A percentile compares a stretch with the other conserved stretches of the same genome.
phyloP scores from a whole-genome alignment of 1,140 invertebrate species.

The Penaeus vannamei region DNA sequence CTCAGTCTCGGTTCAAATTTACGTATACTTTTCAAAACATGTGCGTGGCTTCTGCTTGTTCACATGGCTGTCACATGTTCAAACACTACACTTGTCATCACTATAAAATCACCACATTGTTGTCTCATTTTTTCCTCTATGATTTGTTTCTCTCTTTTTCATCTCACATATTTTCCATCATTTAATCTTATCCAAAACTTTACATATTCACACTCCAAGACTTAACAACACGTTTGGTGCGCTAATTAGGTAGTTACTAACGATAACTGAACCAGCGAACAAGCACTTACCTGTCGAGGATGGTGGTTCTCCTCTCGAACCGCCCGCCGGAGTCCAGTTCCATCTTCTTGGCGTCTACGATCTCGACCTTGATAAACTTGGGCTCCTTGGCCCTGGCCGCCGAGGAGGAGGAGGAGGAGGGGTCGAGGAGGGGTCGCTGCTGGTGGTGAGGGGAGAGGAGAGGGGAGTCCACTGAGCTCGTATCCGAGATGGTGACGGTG shows the following conservation, averaged over 20 bases:
- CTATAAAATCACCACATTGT: too few relatives aligned
- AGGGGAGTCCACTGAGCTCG: constrained; percentile 58
- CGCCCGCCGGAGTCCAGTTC: constrained; percentile 55
- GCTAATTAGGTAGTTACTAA: background rate
- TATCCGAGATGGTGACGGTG: constrained; percentile 55
- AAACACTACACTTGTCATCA: too few relatives aligned
- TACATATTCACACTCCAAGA: background rate
- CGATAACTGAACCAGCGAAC: background rate
- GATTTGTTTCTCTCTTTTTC: too few relatives aligned
- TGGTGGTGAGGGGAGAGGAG: constrained; percentile 24
- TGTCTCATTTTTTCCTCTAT: too few relatives aligned
- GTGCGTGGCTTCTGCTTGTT: too few relatives aligned
- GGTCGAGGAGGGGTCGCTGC: constrained; percentile 1
- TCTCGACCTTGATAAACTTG: constrained; percentile 47
- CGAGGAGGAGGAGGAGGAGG: constrained; percentile 36
- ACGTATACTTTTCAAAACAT: too few relatives aligned
- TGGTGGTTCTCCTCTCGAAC: constrained; percentile 53
- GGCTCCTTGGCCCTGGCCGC: constrained; percentile 27
- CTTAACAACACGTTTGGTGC: background rate
- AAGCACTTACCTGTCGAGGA: constrained; percentile 55
- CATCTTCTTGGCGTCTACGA: constrained; percentile 49
- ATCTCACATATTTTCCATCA: too few relatives aligned
- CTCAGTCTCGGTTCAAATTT: too few relatives aligned
- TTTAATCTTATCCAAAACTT: too few relatives aligned
- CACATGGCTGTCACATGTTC: too few relatives aligned